Conservation (phyloP, 2,113 vertebrate genomes). For the Hippocampus barbouri region DNA sequence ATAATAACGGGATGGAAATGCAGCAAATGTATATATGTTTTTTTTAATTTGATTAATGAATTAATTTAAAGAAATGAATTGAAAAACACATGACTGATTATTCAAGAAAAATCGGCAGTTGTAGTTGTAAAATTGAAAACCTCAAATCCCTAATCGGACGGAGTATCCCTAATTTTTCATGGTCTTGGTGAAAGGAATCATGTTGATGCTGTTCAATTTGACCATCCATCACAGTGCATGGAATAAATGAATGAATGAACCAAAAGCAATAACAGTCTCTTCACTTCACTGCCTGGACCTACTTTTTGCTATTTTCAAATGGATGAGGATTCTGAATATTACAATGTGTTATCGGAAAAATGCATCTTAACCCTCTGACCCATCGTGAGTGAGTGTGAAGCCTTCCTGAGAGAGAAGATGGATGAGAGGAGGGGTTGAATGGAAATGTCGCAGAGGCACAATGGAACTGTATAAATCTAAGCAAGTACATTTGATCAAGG, state of each 20-base stretch:
- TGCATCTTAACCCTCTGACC: slow-evolving; percentile 43
- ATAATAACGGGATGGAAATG: no score
- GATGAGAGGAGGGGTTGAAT: slow-evolving; percentile 29
- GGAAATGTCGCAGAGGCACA: slow-evolving; percentile 42
- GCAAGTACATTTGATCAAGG: slow-evolving; percentile 52
- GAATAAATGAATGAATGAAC: slow-evolving; percentile 49
- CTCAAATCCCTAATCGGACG: no score
- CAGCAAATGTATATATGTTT: no score
- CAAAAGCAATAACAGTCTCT: slow-evolving; percentile 10
- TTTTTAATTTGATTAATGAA: no score
- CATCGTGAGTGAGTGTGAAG: slow-evolving; percentile 6
- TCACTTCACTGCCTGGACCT: neutral
- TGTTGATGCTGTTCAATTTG: slow-evolving; percentile 17
- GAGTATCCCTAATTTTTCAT: slow-evolving; percentile 8
- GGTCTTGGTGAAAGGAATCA: slow-evolving; percentile 44
- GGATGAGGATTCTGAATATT: slow-evolving; percentile 43
- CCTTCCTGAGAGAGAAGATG: slow-evolving; percentile 20
- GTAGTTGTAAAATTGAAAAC: no score
- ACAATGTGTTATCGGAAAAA: slow-evolving; percentile 32
- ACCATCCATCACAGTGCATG: slow-evolving; percentile 44
- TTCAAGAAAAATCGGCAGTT: no score
- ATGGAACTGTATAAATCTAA: slow-evolving; percentile 60
- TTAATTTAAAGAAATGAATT: no score
- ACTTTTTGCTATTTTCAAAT: slow-evolving; percentile 38
- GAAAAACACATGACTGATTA: no score